Evolutionary conservation across 1,140 invertebrate genomes (phyloP).

Genomic region (Megalonaias nervosa): DNA sequence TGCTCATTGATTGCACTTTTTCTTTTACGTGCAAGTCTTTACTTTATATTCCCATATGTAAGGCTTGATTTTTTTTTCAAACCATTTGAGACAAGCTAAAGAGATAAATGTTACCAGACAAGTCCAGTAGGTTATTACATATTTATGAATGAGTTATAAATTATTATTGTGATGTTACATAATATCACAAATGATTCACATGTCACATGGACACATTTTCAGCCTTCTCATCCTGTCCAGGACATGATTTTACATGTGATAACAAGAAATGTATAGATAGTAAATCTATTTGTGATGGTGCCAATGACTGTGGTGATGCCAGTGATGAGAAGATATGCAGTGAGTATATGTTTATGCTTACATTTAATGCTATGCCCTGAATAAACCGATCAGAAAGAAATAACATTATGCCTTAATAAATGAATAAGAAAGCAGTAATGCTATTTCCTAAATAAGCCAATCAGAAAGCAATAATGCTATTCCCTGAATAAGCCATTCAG

Average conservation of each 20-base stretch:
- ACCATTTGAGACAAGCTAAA: neutral
- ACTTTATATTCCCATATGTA: too few relatives aligned
- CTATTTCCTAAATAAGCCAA: neutral
- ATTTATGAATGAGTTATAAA: conserved; percentile 34
- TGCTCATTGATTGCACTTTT: too few relatives aligned
- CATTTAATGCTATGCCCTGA: conserved; percentile 31
- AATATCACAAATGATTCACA: conserved; percentile 45
- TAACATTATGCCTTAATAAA: too few relatives aligned
- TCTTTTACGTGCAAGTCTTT: too few relatives aligned
- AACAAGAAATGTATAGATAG: conserved; percentile 96
- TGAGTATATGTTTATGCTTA: conserved; percentile 19
- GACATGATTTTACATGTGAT: conserved; percentile 89
- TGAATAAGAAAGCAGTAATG: neutral
- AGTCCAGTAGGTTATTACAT: neutral
- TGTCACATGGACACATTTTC: neutral
- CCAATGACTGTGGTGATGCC: conserved; percentile 97
- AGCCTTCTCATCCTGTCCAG: conserved; percentile 82
- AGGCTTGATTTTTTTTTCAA: neutral
- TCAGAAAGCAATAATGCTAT: neutral
- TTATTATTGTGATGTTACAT: conserved; percentile 47
- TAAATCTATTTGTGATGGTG: conserved; percentile 94
- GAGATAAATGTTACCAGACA: neutral
- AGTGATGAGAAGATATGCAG: conserved; percentile 83
- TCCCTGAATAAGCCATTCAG: neutral
- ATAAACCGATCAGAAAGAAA: neutral